Conservation (phyloP, 35 echinoderm and acorn worm genomes). For the Hemicentrotus pulcherrimus region DNA sequence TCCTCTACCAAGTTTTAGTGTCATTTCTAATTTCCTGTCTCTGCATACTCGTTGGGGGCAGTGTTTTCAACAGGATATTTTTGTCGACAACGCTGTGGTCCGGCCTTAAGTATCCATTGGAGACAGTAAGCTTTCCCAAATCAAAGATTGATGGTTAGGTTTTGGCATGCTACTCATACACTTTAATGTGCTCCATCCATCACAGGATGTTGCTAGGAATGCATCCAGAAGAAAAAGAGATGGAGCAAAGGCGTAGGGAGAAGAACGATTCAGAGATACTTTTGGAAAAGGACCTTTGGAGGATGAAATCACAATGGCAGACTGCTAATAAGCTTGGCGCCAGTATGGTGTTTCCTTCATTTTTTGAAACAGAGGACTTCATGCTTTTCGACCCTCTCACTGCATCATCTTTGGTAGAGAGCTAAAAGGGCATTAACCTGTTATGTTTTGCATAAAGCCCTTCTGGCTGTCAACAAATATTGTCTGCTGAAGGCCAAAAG, state of each 20-base stretch:
- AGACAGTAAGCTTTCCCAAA: not conserved
- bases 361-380: not conserved
- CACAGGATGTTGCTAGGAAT: not conserved
- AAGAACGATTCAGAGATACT: not conserved
- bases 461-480: too few species aligned
- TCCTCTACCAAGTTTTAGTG: not conserved
- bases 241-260: not conserved
- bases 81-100: not conserved
- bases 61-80: not conserved
- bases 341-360: not conserved
- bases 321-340: not conserved
- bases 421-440: too few species aligned
- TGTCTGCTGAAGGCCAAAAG: too few species aligned
- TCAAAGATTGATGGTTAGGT: not conserved
- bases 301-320: not conserved
- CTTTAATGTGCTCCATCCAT: not conserved
- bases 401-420: not conserved
- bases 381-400: not conserved
- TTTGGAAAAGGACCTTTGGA: not conserved
- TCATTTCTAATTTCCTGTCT: not conserved
- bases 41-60: not conserved
- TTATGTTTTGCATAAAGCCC: too few species aligned
- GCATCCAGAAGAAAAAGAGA: not conserved
- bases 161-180: conserved; percentile 10
- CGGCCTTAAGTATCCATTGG: not conserved